Percentiles rank a stretch among this genome's conserved stretches.
These are phyloP conservation scores for Phaethornis superciliosus DNA, from an alignment of 2,113 vertebrate genomes.

Conservation along the genomic window DNA sequence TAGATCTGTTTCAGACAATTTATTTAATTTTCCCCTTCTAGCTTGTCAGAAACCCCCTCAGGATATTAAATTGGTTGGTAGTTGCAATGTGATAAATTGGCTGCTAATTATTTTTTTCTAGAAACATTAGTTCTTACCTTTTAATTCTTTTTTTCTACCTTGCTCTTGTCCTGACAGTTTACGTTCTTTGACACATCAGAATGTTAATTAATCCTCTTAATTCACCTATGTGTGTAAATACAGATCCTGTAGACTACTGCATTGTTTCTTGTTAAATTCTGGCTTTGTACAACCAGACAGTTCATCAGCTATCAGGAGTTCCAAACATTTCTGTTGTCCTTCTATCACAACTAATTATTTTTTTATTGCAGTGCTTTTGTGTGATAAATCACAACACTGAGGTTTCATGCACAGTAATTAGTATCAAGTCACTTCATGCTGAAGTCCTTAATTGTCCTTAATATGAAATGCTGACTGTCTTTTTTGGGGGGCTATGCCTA, in stretches of 20 bases:
- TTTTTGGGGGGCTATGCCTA: neutral
- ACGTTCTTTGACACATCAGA: neutral
- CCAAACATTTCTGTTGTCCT: neutral
- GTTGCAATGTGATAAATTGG: conserved; percentile 7
- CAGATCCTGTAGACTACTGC: neutral
- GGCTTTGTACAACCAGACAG: neutral
- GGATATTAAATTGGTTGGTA: neutral
- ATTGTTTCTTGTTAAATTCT: neutral
- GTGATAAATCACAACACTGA: neutral
- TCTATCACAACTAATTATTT: neutral
- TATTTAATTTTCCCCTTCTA: neutral
- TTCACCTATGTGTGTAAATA: neutral
- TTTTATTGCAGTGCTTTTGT: neutral
- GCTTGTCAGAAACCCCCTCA: conserved; percentile 7
- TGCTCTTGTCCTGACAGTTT: neutral
- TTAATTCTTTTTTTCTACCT: neutral
- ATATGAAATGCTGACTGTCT: neutral
- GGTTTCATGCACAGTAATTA: neutral
- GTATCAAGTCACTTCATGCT: neutral
- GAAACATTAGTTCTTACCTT: neutral
- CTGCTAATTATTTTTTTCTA: conserved; percentile 46
- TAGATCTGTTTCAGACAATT: conserved; percentile 10
- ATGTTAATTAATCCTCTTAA: conserved; percentile 33
- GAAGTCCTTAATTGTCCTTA: neutral
- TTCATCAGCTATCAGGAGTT: neutral